Base-by-base conservation (phyloP, 2,888 invertebrate species). In the Apodemia duryi region DNA sequence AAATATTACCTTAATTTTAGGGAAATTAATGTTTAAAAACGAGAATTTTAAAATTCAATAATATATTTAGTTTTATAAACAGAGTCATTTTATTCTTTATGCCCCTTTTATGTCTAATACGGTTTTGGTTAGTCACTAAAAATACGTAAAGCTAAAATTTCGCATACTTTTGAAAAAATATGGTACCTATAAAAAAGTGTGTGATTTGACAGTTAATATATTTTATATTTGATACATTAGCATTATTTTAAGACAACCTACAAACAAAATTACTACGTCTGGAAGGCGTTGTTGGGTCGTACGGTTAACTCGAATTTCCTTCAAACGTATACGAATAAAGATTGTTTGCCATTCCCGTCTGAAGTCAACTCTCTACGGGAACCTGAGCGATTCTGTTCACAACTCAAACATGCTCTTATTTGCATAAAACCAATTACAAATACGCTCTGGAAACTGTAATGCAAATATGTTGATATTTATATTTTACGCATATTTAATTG, bases 401-500 rank as follows among this genome's bases (percentile, higher is more conserved):
- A 65, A 61, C 61, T 65, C 61, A 65, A 65, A 65, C 61, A 61
- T 65, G 41, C 32, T 60, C 49, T 32, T 63, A 63, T 63, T 63
- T 63, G 63, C 51, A 51, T 35, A 51, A 35, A 61, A 61, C 65
- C 61, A 65, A 61, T 64, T 51, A 61, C 61, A 51, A 61, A 65
- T 63, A 63, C 32, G 51, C 29, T 32, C 13, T 62, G 28, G 32
- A 49, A 62, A 49, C 49, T 43, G 29, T 57, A 57, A 57, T 32
- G 11, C 29, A 60, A 60, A 60, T 60, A 60, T 60, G 35, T 60
- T 60, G 32, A 60, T 35, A 60, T 35, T 60, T 35, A 35, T 60
- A 60, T 60, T 32, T 32, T n/a, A 60, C 32, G 13, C 32, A 60
- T 10, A 60, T 35, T 57, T 60, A 60, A 60, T 35, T 60, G 28